Percentiles rank a stretch among this genome's conserved stretches.
Conservation (phyloP, 2,888 invertebrate genomes). For the Drosophila borealis region DNA sequence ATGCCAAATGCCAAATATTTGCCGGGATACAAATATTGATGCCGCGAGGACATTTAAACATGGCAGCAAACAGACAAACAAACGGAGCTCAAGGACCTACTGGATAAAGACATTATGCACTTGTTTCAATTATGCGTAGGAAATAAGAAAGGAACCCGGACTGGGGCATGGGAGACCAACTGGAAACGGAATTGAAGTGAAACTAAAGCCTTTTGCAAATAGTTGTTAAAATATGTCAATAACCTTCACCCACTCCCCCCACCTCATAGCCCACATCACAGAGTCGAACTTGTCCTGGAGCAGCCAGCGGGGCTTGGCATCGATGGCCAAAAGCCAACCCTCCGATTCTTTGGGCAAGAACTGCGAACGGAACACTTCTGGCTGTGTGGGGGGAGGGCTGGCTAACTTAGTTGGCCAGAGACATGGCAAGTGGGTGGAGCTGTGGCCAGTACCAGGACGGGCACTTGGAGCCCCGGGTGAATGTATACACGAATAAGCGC, state of each 20-base stretch:
- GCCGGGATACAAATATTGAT: constrained; percentile 73
- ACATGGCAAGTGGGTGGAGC: constrained; percentile 4
- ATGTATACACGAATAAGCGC: constrained; percentile 78
- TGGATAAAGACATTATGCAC: constrained; percentile 73
- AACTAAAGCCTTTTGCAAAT: constrained; percentile 78
- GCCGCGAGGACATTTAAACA: constrained; percentile 71
- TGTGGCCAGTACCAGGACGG: constrained; percentile 2
- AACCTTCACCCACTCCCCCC: constrained; percentile 53
- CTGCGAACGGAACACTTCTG: constrained; percentile 50
- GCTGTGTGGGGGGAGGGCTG: background rate
- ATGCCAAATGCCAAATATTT: constrained; percentile 73
- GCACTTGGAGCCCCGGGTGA: constrained; percentile 33
- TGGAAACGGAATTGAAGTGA: constrained; percentile 70
- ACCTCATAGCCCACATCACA: constrained; percentile 6
- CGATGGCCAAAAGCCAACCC: constrained; percentile 46
- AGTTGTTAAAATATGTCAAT: constrained; percentile 80
- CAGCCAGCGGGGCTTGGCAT: constrained; percentile 36
- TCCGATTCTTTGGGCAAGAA: constrained; percentile 29
- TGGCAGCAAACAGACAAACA: constrained; percentile 55
- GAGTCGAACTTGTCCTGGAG: constrained; percentile 12
- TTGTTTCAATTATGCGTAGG: constrained; percentile 73
- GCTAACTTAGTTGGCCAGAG: constrained; percentile 4
- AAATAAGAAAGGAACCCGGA: background rate
- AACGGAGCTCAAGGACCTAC: constrained; percentile 22
- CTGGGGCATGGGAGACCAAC: background rate